phyloP scores from a whole-genome alignment of 2,797 vertebrate species.

The Crenuchus spilurus region DNA sequence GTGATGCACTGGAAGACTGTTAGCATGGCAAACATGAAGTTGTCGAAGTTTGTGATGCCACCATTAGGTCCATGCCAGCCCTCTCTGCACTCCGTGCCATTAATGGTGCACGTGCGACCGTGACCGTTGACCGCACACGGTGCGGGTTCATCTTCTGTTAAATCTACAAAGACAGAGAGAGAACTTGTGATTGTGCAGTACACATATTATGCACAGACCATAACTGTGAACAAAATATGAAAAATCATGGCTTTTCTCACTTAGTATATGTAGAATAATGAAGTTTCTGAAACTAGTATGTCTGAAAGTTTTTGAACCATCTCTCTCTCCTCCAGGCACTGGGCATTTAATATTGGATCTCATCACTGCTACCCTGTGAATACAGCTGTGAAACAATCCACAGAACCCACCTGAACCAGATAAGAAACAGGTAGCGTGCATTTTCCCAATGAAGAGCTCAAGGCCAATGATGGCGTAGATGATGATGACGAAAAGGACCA shows the following conservation, averaged over 20 bases:
- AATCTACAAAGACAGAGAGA: constrained; percentile 68
- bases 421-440: constrained; percentile 96
- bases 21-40: constrained; percentile 98
- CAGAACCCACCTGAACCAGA: constrained; percentile 80
- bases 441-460: constrained; percentile 99
- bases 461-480: constrained; percentile 99
- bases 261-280: too few species aligned
- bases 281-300: too few species aligned
- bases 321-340: too few species aligned
- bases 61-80: constrained; percentile 96
- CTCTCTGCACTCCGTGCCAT: constrained; percentile 91
- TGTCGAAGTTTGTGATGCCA: constrained; percentile 99
- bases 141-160: constrained; percentile 92
- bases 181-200: neutral
- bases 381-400: neutral
- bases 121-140: constrained; percentile 97
- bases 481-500: constrained; percentile 99
- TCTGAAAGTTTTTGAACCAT: too few species aligned
- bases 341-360: too few species aligned
- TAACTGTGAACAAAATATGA: too few species aligned
- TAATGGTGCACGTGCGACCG: constrained; percentile 90
- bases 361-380: neutral
- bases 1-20: constrained; percentile 99
- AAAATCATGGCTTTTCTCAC: too few species aligned
- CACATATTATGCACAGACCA: too few species aligned